Evolutionary conservation across 2,113 vertebrate genomes (phyloP).

Genomic region (Cynocephalus volans): DNA sequence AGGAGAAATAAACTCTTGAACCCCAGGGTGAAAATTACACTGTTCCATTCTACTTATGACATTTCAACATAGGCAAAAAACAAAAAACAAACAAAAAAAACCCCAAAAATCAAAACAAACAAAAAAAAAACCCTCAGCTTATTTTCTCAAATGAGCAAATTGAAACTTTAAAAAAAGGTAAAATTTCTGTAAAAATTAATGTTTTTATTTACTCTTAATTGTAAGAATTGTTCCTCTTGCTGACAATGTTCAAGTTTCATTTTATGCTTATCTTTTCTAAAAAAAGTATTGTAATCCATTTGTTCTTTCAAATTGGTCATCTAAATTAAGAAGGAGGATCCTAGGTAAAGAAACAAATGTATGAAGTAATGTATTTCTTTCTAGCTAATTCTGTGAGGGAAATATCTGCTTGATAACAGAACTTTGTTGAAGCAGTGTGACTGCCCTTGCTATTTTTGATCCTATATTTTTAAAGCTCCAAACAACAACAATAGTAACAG

Average conservation of each 20-base stretch:
- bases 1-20: constrained; percentile 74
- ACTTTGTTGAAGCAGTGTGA: background rate
- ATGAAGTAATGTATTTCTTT: background rate
- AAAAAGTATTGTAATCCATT: background rate
- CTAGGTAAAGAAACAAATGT: background rate
- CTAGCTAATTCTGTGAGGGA: background rate
- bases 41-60: constrained; percentile 45
- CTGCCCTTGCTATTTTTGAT: background rate
- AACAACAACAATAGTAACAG: background rate
- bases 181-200: constrained; percentile 25
- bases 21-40: constrained; percentile 5
- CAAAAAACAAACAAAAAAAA: background rate
- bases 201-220: constrained; percentile 5
- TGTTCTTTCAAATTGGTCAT: constrained; percentile 13
- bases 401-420: background rate
- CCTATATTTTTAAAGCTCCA: background rate
- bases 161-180: background rate
- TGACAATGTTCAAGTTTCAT: background rate
- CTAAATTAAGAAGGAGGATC: background rate
- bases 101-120: no score
- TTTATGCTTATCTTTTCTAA: background rate
- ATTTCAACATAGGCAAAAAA: constrained; percentile 62
- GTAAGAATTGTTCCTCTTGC: background rate
- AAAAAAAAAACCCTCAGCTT: background rate
- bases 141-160: constrained; percentile 60